A percentile compares a stretch with the other conserved stretches of the same genome.
These are phyloP conservation scores for Halcyon malimbica DNA, from an alignment of 2,113 vertebrate species.

Conservation along the genomic window DNA sequence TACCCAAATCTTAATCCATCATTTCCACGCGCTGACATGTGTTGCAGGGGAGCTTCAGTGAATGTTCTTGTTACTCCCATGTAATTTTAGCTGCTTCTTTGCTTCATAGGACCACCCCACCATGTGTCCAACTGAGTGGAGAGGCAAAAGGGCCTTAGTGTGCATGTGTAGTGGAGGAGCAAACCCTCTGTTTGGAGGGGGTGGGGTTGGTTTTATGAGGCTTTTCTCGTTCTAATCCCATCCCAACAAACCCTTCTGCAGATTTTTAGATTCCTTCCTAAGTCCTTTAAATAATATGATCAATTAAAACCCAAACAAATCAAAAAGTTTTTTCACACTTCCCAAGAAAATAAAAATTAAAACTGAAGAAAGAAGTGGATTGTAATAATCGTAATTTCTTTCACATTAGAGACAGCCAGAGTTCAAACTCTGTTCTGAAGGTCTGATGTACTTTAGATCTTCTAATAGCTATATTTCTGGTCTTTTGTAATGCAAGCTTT, in stretches of 20 bases:
- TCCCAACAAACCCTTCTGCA: background rate
- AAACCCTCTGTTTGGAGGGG: background rate
- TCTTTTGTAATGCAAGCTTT: background rate
- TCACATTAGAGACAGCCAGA: background rate
- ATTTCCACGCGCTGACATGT: slow-evolving; percentile 9
- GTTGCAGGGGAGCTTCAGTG: slow-evolving; percentile 29
- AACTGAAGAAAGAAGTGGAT: background rate
- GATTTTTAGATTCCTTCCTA: background rate
- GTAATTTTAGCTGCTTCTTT: slow-evolving; percentile 35
- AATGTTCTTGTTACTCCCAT: slow-evolving; percentile 36
- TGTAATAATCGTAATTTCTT: background rate
- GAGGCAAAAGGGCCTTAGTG: background rate
- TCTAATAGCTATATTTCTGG: background rate
- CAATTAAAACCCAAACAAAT: background rate
- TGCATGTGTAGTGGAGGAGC: background rate
- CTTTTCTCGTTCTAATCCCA: background rate
- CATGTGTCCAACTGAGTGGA: background rate
- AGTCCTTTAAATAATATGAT: background rate
- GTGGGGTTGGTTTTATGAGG: background rate
- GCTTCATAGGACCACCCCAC: background rate
- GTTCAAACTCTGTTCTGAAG: background rate
- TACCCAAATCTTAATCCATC: slow-evolving; percentile 37
- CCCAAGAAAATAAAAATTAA: background rate
- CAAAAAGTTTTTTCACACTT: background rate
- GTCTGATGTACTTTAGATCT: background rate